Evolutionary conservation across 2,888 invertebrate genomes (phyloP), one percentile per base, ranked within the genome.

Genomic region (Pelosia muscerda): DNA sequence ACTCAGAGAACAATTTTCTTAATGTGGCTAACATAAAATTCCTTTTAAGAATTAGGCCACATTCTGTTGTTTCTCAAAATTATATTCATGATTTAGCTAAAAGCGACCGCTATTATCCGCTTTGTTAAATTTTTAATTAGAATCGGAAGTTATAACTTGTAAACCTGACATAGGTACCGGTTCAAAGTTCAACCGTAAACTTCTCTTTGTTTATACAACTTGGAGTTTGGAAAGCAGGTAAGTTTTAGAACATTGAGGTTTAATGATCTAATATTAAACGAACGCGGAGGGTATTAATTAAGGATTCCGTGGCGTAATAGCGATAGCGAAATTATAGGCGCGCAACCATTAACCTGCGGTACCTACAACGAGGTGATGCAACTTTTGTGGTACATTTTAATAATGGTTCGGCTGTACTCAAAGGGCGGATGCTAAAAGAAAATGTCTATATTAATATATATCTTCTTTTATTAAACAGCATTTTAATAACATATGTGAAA

Each of bases 261-360:
- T 94, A 94, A 94, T 94, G 94, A 94, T 95, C 92, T 93, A 94
- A 94, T 94, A 95, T 95, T 94, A 93, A 91, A 94, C 90, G 92
- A 90, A 93, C 92, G 90, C 86, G 87, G 88, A 82, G 87, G 92
- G 92, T 92, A 93, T 92, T 94, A 93, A 94, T 94, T 94, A 94
- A 89, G 88, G 91, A 93, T 92, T 91, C 90, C 82, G 84, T 66
- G 88, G 90, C 87, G 88, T 89, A 89, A 92, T 89, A 89, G 88
- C 88, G 88, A 91, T 90, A 88, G 87, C 81, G 79, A 87, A 89
- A 89, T 88, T 89, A 86, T 88, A 87, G 84, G 86, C 86, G 81
- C 77, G 73, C 77, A 61, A 74, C 76, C 63, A 63, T 73, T 71
- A 72, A 68, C 70, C 65, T 66, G 65, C 71, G 63, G 68, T 66